phyloP scores from a whole-genome alignment of 64 coral and sea anemone species.

The Dendrophyllia cribrosa region DNA sequence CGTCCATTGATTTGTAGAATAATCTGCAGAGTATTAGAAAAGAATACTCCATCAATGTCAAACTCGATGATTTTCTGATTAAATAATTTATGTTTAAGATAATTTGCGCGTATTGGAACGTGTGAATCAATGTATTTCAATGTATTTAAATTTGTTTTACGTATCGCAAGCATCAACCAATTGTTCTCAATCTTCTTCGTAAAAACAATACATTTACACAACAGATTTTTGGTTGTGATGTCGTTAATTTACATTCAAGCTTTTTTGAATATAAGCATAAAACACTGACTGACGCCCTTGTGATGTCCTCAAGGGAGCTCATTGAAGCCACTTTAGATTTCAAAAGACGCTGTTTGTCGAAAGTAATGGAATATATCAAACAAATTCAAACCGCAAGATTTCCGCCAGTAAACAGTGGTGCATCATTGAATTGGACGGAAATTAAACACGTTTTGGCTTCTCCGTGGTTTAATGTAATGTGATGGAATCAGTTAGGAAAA shows the following conservation, averaged over 20 bases:
- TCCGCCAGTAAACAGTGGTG: background rate
- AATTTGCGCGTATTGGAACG: too few relatives aligned
- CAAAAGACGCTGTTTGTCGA: background rate
- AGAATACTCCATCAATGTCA: too few relatives aligned
- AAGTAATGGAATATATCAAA: background rate
- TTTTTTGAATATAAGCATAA: background rate
- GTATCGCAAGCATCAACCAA: background rate
- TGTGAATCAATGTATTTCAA: background rate
- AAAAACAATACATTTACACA: background rate
- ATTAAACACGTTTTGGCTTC: background rate
- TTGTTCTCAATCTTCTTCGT: background rate
- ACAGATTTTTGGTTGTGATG: conserved; percentile 10
- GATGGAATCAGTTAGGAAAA: background rate
- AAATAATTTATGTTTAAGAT: too few relatives aligned
- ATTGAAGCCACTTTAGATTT: background rate
- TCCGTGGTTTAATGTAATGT: background rate
- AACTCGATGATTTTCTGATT: too few relatives aligned
- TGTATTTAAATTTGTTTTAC: background rate
- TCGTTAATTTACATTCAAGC: background rate
- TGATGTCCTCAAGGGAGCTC: conserved; percentile 2
- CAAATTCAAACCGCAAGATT: background rate
- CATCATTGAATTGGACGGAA: too few relatives aligned
- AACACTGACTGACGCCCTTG: background rate
- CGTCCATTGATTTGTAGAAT: too few relatives aligned
- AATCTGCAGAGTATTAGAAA: too few relatives aligned